These are phyloP conservation scores for Falcaria lacertinaria DNA, from an alignment of 2,888 invertebrate species.

Conservation along the genomic window DNA sequence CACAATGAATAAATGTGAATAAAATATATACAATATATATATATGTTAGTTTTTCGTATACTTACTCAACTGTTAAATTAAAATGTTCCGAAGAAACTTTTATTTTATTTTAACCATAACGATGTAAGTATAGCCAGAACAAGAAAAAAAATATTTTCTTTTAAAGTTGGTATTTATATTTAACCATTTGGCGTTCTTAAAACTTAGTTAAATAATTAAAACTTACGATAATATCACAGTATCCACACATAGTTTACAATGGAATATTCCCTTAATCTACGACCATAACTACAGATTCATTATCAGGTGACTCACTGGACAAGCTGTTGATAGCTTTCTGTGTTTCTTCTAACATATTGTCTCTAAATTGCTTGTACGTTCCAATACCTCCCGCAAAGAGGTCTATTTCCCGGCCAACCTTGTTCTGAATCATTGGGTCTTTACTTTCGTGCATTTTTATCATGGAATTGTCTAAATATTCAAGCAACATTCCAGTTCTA, in stretches of 20 bases:
- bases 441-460: conserved; percentile 53
- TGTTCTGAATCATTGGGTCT: conserved; percentile 24
- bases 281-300: conserved; percentile 21
- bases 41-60: too few relatives aligned
- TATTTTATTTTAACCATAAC: too few relatives aligned
- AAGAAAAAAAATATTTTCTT: too few relatives aligned
- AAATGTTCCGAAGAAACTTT: too few relatives aligned
- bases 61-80: too few relatives aligned
- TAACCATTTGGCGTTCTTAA: too few relatives aligned
- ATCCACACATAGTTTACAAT: conserved; percentile 7
- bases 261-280: conserved; percentile 17
- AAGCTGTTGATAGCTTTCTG: conserved; percentile 25
- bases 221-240: too few relatives aligned
- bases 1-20: too few relatives aligned
- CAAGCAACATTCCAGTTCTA: conserved; percentile 36
- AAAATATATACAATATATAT: too few relatives aligned
- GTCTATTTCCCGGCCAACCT: conserved; percentile 53
- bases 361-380: conserved; percentile 38
- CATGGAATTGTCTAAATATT: conserved; percentile 53
- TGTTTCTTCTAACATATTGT: conserved; percentile 36
- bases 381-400: conserved; percentile 42
- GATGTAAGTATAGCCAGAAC: too few relatives aligned
- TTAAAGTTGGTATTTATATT: too few relatives aligned
- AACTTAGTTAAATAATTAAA: too few relatives aligned
- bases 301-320: conserved; percentile 7